Evolutionary conservation across 1,140 invertebrate species (phyloP).

Genomic region (Ridgeia piscesae): DNA sequence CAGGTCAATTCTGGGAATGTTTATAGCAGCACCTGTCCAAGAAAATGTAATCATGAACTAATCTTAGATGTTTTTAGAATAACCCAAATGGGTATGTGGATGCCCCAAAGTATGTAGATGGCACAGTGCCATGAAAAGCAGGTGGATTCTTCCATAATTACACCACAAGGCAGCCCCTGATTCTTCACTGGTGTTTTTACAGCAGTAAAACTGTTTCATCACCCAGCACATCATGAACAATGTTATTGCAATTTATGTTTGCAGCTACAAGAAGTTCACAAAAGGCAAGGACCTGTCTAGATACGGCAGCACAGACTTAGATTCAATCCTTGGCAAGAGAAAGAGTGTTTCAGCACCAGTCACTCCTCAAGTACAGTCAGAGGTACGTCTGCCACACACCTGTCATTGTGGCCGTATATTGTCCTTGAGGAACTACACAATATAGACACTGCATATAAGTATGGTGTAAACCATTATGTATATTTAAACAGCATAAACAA

Average conservation of each 20-base stretch:
- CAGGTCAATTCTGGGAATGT: too few relatives aligned
- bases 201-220: too few relatives aligned
- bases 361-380: slow-evolving; percentile 29
- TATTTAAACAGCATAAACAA: neutral
- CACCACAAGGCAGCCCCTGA: too few relatives aligned
- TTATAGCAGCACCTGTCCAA: too few relatives aligned
- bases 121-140: too few relatives aligned
- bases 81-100: too few relatives aligned
- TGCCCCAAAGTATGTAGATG: too few relatives aligned
- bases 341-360: slow-evolving; percentile 47
- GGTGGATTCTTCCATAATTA: too few relatives aligned
- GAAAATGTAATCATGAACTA: too few relatives aligned
- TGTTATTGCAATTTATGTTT: slow-evolving; percentile 26
- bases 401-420: neutral
- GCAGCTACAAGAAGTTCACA: slow-evolving; percentile 81
- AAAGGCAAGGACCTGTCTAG: slow-evolving; percentile 79
- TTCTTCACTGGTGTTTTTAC: too few relatives aligned
- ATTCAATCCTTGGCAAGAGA: slow-evolving; percentile 77
- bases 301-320: slow-evolving; percentile 79
- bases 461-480: neutral
- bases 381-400: slow-evolving; percentile 24
- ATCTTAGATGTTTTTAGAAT: too few relatives aligned
- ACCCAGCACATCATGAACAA: neutral
- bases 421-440: neutral
- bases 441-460: too few relatives aligned